Evolutionary conservation across 2,888 invertebrate genomes (phyloP).

Genomic region (Brenthis ino): DNA sequence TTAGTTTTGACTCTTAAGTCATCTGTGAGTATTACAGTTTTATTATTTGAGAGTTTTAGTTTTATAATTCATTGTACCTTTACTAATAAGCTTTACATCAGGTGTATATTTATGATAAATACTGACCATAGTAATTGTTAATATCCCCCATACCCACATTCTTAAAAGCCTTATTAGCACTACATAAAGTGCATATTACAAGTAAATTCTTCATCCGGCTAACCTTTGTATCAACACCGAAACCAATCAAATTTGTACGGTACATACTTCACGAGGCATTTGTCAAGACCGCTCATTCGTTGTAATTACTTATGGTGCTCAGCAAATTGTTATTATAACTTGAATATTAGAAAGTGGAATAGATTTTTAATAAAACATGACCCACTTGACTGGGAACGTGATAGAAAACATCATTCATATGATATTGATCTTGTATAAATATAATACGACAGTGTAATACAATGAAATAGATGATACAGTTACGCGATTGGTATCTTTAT

Average conservation of each 20-base stretch:
- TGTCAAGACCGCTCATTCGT: constrained; percentile 68
- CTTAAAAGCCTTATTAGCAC: constrained; percentile 13
- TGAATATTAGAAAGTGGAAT: constrained; percentile 57
- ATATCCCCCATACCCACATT: neutral
- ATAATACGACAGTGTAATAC: constrained; percentile 72
- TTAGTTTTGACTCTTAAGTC: no score
- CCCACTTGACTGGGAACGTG: constrained; percentile 44
- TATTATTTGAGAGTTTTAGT: no score
- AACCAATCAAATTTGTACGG: constrained; percentile 72
- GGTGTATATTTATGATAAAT: constrained; percentile 1
- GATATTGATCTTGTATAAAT: constrained; percentile 69
- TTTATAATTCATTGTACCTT: no score
- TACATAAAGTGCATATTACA: constrained; percentile 9
- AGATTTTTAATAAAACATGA: constrained; percentile 49
- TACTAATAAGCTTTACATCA: neutral
- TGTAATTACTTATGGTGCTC: constrained; percentile 74
- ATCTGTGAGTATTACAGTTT: no score
- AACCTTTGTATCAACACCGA: constrained; percentile 48
- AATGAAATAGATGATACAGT: constrained; percentile 61
- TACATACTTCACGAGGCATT: constrained; percentile 74
- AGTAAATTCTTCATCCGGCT: constrained; percentile 20
- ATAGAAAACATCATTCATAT: constrained; percentile 53
- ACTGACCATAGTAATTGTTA: constrained; percentile 10
- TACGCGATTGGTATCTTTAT: constrained; percentile 47
- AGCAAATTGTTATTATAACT: constrained; percentile 73